Percentiles rank a stretch among this genome's conserved stretches.
Evolutionary conservation across 2,113 vertebrate species (phyloP).

Genomic region (human (Homo sapiens)): DNA sequence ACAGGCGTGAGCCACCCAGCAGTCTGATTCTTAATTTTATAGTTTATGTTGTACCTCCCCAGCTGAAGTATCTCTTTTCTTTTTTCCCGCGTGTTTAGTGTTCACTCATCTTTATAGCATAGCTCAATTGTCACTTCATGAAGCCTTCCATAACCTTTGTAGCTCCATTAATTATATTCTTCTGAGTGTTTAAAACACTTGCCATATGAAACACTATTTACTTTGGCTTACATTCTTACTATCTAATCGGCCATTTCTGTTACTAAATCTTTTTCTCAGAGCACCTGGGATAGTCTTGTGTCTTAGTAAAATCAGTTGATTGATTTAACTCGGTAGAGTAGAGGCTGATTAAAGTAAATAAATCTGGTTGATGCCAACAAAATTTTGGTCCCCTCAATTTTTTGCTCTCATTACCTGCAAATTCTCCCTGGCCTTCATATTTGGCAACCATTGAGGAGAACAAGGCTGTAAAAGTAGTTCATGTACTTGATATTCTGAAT

Average conservation of each 20-base stretch:
- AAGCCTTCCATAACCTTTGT: not conserved
- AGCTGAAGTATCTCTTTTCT: not conserved
- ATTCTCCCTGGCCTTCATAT: not conserved
- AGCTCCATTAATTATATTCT: not conserved
- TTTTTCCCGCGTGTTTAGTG: not conserved
- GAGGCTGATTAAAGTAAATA: constrained; percentile 7
- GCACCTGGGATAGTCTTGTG: not conserved
- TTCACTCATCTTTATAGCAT: not conserved
- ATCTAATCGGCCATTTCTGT: not conserved
- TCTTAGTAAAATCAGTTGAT: not conserved
- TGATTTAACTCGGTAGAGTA: not conserved
- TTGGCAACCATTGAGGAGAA: not conserved
- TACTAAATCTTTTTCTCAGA: constrained; percentile 30
- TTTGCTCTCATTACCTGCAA: not conserved
- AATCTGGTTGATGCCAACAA: not conserved
- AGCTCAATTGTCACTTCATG: not conserved
- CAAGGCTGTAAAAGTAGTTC: not conserved
- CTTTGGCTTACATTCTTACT: constrained; percentile 29
- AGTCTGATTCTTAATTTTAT: not conserved
- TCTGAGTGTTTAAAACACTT: not conserved
- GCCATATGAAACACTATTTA: not conserved
- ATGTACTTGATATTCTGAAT: not conserved
- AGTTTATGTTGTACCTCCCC: not conserved
- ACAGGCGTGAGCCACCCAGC: too few relatives aligned
- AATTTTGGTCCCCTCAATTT: not conserved